Percentiles rank a stretch among this genome's conserved stretches.
Conservation (phyloP, 2,797 vertebrate genomes). For the Pangasius djambal region DNA sequence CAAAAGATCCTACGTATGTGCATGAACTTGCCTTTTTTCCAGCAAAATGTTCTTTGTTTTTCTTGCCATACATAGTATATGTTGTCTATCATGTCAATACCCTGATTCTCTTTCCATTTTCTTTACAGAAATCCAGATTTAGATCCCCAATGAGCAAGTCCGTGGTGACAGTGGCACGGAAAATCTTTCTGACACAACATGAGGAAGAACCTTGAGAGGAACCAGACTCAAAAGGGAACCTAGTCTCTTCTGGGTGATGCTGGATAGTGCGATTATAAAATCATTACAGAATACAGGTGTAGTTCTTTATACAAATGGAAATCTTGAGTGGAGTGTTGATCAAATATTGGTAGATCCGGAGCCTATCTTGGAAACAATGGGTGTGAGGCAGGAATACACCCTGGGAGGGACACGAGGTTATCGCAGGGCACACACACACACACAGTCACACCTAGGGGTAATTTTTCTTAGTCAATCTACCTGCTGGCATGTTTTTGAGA, state of each 20-base stretch:
- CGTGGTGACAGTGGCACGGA: background rate
- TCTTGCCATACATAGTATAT: background rate
- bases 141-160: background rate
- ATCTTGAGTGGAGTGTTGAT: background rate
- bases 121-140: background rate
- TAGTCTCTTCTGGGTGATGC: background rate
- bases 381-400: background rate
- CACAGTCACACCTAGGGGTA: background rate
- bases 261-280: background rate
- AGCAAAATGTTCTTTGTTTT: background rate
- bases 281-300: background rate
- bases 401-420: background rate
- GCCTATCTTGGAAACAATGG: background rate
- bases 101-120: background rate
- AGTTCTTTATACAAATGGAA: background rate
- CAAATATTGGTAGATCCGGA: background rate
- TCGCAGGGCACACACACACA: background rate
- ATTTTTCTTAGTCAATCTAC: background rate
- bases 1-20: background rate
- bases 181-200: background rate
- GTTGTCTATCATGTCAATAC: background rate
- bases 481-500: background rate
- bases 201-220: background rate
- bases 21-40: too few relatives aligned
- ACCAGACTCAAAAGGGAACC: background rate